These are phyloP conservation scores for Apis mellifera DNA, from an alignment of 1,140 invertebrate genomes.

Conservation along the genomic window DNA sequence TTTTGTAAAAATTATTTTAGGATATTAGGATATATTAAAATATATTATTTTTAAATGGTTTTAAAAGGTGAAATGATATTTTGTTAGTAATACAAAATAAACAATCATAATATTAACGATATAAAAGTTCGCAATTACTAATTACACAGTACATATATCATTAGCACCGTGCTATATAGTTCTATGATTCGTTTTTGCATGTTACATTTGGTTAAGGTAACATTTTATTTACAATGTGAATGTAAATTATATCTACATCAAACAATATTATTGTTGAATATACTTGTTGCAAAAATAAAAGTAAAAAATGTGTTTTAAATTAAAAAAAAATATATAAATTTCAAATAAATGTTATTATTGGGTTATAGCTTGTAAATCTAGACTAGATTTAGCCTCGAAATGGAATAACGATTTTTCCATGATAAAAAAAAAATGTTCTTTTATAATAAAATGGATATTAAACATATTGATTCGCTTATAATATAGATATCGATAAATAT, in stretches of 20 bases:
- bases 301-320: neutral
- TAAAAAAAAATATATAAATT: conserved; percentile 30
- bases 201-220: conserved; percentile 15
- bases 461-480: neutral
- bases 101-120: neutral
- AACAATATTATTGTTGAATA: neutral
- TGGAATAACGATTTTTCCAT: neutral
- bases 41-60: too few relatives aligned
- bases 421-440: neutral
- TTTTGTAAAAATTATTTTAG: too few relatives aligned
- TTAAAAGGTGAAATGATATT: neutral
- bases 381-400: conserved; percentile 44
- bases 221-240: conserved; percentile 26
- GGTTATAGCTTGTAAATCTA: conserved; percentile 21
- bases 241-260: conserved; percentile 6
- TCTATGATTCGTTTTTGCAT: neutral
- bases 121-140: neutral
- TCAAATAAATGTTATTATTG: conserved; percentile 7
- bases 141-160: neutral
- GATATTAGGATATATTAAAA: too few relatives aligned
- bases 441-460: neutral
- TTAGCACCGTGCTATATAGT: conserved; percentile 7
- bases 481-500: neutral
- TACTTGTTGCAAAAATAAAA: neutral
- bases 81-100: neutral